Percentiles rank a stretch among this genome's conserved stretches.
These are phyloP conservation scores for Petaurus breviceps DNA, from an alignment of 2,113 vertebrate species.

Conservation along the genomic window DNA sequence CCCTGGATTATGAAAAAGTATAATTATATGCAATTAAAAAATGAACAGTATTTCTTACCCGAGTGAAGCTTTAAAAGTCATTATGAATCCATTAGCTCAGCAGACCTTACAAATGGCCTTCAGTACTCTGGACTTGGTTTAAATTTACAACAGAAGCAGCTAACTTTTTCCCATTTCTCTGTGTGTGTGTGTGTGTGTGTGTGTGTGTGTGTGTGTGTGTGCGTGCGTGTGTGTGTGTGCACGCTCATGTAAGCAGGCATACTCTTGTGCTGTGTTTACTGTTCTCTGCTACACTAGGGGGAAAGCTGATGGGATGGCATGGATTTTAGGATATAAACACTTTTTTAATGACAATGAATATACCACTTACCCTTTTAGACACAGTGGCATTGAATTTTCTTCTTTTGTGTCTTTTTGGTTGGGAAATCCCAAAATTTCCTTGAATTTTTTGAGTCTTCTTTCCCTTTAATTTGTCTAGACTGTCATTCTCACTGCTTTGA, in stretches of 20 bases:
- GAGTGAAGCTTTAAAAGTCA: slow-evolving; percentile 89
- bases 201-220: neutral
- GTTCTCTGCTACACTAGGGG: slow-evolving; percentile 43
- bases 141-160: slow-evolving; percentile 83
- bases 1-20: slow-evolving; percentile 88
- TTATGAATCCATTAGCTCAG: slow-evolving; percentile 91
- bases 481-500: neutral
- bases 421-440: neutral
- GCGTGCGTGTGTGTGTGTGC: neutral
- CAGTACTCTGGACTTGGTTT: slow-evolving; percentile 86
- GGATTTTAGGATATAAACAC: neutral
- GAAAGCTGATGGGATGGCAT: slow-evolving; percentile 1
- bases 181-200: neutral
- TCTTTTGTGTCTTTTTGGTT: neutral
- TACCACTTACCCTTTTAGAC: neutral
- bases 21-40: slow-evolving; percentile 92
- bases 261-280: neutral
- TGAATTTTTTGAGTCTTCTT: slow-evolving; percentile 3
- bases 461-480: neutral
- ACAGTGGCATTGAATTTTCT: neutral
- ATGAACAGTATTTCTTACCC: slow-evolving; percentile 89
- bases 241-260: rapidly evolving
- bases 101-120: slow-evolving; percentile 89
- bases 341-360: neutral
- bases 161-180: slow-evolving; percentile 65